phyloP scores from a whole-genome alignment of 2,113 vertebrate genomes.

The Drymodes brunneopygia region DNA sequence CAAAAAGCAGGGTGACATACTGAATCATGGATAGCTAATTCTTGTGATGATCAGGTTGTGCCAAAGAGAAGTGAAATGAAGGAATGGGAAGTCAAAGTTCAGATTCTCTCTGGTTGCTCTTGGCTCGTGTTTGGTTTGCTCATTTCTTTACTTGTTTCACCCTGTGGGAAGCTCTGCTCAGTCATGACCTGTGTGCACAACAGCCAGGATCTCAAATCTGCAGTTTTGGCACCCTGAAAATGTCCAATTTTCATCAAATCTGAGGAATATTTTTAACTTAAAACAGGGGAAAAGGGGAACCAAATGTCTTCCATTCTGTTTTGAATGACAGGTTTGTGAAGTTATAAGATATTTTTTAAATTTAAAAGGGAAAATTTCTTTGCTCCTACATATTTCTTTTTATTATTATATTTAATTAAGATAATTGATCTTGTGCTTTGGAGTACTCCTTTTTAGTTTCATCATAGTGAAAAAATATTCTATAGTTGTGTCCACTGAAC shows the following conservation, averaged over 20 bases:
- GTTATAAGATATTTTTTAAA: not conserved
- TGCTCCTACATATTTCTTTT: not conserved
- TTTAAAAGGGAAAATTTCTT: not conserved
- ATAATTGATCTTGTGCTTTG: not conserved
- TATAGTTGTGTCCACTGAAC: no score
- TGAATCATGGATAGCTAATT: no score
- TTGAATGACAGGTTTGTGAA: not conserved
- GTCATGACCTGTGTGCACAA: not conserved
- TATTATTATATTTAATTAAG: not conserved
- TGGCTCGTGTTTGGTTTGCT: not conserved
- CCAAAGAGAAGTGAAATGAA: not conserved
- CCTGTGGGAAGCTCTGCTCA: not conserved
- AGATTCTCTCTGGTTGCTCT: not conserved
- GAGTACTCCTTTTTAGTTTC: not conserved
- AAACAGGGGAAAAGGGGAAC: accelerated
- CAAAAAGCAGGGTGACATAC: no score
- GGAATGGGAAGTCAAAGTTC: not conserved
- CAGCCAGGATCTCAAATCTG: not conserved
- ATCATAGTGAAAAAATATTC: not conserved
- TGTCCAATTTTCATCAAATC: not conserved
- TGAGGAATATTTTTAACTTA: not conserved
- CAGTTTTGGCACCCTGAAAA: not conserved
- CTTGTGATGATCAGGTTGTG: not conserved
- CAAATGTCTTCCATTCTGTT: not conserved
- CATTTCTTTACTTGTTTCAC: not conserved